Evolutionary conservation across 2,797 vertebrate species (phyloP).

Genomic region (Gymnothorax reevesii): DNA sequence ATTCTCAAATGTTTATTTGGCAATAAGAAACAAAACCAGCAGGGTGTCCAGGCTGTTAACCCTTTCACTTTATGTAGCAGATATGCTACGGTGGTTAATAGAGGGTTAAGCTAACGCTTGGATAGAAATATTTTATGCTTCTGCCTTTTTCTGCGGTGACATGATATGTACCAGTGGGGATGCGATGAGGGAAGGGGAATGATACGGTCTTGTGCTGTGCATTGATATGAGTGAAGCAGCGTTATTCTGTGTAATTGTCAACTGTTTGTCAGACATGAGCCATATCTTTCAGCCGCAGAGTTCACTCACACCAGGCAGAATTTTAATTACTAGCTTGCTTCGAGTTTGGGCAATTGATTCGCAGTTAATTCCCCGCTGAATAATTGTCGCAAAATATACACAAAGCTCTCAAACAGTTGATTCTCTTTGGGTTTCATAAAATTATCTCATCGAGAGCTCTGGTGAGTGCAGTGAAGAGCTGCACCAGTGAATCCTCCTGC

Average conservation of each 20-base stretch:
- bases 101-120: constrained; percentile 2
- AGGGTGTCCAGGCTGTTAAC: too few species aligned
- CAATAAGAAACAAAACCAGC: too few species aligned
- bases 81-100: too few species aligned
- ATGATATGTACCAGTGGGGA: background rate
- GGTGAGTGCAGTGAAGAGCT: background rate
- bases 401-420: background rate
- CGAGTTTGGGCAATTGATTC: background rate
- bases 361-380: background rate
- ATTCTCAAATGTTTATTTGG: too few species aligned
- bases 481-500: background rate
- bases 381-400: background rate
- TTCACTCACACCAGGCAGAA: background rate
- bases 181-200: background rate
- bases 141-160: background rate
- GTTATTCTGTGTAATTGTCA: constrained; percentile 38
- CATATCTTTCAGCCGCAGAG: background rate
- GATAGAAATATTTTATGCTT: background rate
- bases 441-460: background rate
- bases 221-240: constrained; percentile 16
- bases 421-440: background rate
- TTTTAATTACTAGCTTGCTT: background rate
- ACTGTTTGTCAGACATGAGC: background rate
- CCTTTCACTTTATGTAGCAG: too few species aligned
- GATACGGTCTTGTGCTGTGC: constrained; percentile 21